Evolutionary conservation across 35 echinoderm and acorn worm genomes (phyloP), one percentile per base, ranked within the genome.

Genomic region (Chiridota heheva): DNA sequence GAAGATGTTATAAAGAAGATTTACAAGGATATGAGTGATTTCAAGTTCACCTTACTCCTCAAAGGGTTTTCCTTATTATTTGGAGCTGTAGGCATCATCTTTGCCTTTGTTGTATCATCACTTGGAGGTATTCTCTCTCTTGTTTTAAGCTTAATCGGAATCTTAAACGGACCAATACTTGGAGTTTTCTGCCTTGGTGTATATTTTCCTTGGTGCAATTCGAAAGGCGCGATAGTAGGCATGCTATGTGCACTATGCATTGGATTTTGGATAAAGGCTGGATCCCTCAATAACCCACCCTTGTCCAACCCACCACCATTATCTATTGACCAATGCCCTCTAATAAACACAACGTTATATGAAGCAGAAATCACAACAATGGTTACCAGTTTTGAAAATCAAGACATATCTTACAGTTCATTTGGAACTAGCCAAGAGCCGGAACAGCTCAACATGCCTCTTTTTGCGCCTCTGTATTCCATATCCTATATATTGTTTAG

Each of bases 401-500:
- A n/a, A n/a, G n/a, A n/a, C n/a, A n/a, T n/a, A n/a, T n/a, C n/a
- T n/a, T n/a, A n/a, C n/a, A n/a, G n/a, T n/a, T n/a, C n/a, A n/a
- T n/a, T n/a, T n/a, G n/a, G n/a, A n/a, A n/a, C n/a, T n/a, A n/a
- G n/a, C n/a, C n/a, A n/a, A n/a, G n/a, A n/a, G n/a, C n/a, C n/a
- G n/a, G n/a, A n/a, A n/a, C n/a, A n/a, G n/a, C n/a, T n/a, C n/a
- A n/a, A n/a, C n/a, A n/a, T n/a, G n/a, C n/a, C n/a, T n/a, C n/a
- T n/a, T n/a, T n/a, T n/a, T n/a, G n/a, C n/a, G n/a, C 36, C 25
- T 32, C 31, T 77, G 4, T 78, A 78, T 31, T 28, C 75, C 33
- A n/a, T 78, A n/a, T 78, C 75, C 35, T 78, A 78, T 27, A 24
- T 58, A 7, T 78, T 60, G 29, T 78, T 60, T 42, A 78, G 51